phyloP scores from a whole-genome alignment of 1,140 invertebrate genomes.

The Dysdera silvatica region DNA sequence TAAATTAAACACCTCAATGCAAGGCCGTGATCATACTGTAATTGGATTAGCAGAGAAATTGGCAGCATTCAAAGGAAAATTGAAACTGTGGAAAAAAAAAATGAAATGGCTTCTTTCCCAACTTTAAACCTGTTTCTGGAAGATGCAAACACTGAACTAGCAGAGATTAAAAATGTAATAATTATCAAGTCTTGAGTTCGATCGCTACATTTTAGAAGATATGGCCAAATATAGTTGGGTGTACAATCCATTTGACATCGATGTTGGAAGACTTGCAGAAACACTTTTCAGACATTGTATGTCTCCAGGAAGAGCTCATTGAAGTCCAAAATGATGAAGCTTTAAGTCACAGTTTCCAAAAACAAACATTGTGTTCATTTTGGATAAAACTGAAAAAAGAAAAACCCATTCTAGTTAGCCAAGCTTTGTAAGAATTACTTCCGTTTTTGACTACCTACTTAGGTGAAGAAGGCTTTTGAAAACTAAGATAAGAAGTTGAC shows the following conservation, averaged over 20 bases:
- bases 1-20: conserved; percentile 10
- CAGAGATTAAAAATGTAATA: conserved; percentile 1
- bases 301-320: not conserved
- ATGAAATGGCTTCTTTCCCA: conserved; percentile 5
- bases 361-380: conserved; percentile 2
- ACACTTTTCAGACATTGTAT: not conserved
- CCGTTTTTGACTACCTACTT: conserved; percentile 3
- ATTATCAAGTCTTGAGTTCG: conserved; percentile 4
- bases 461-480: conserved; percentile 6
- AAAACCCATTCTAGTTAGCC: conserved; percentile 2
- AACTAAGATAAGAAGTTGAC: conserved; percentile 39
- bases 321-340: conserved; percentile 4
- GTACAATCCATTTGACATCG: not conserved
- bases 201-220: conserved; percentile 1
- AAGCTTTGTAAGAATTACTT: not conserved
- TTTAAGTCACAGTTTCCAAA: conserved; percentile 2
- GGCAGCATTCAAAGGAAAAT: conserved; percentile 11
- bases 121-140: conserved; percentile 6
- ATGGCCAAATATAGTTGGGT: conserved; percentile 6
- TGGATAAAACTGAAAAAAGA: conserved; percentile 1
- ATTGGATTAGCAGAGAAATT: conserved; percentile 13
- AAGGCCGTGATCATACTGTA: conserved; percentile 8
- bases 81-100: conserved; percentile 5
- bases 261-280: conserved; percentile 1
- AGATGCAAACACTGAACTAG: conserved; percentile 3